A percentile compares a stretch with the other conserved stretches of the same genome.
These are phyloP conservation scores for Margaritifera margaritifera DNA, from an alignment of 2,888 invertebrate species.

Conservation along the genomic window DNA sequence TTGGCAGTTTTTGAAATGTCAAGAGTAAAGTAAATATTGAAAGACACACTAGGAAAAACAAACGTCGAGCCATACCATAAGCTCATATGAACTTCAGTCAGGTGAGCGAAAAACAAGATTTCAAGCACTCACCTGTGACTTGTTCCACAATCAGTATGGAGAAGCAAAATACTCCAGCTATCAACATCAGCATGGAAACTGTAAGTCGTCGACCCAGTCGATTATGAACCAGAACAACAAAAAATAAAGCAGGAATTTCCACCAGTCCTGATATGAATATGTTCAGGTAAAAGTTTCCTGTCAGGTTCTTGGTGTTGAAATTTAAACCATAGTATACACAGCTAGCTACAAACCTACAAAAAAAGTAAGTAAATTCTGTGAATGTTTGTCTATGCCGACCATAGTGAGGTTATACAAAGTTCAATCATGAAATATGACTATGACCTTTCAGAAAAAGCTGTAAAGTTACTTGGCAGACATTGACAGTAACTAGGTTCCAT, in stretches of 20 bases:
- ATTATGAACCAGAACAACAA: slow-evolving; percentile 66
- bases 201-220: slow-evolving; percentile 63
- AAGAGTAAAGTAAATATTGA: too few species aligned
- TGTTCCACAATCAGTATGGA: slow-evolving; percentile 59
- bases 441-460: too few species aligned
- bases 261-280: slow-evolving; percentile 68
- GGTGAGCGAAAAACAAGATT: not conserved
- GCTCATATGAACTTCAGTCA: too few species aligned
- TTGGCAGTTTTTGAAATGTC: too few species aligned
- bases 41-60: too few species aligned
- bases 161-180: slow-evolving; percentile 61
- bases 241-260: slow-evolving; percentile 66
- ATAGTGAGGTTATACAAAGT: too few species aligned
- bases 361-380: slow-evolving; percentile 1
- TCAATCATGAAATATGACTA: too few species aligned
- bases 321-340: slow-evolving; percentile 68
- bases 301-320: slow-evolving; percentile 62
- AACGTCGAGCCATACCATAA: too few species aligned
- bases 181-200: slow-evolving; percentile 52
- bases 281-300: slow-evolving; percentile 66
- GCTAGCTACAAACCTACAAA: slow-evolving; percentile 67
- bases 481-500: too few species aligned
- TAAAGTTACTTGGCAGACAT: too few species aligned
- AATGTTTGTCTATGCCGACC: not conserved
- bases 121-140: slow-evolving; percentile 49